Conservation (phyloP, 2,113 vertebrate genomes). For the Cyanoramphus novaezelandiae region DNA sequence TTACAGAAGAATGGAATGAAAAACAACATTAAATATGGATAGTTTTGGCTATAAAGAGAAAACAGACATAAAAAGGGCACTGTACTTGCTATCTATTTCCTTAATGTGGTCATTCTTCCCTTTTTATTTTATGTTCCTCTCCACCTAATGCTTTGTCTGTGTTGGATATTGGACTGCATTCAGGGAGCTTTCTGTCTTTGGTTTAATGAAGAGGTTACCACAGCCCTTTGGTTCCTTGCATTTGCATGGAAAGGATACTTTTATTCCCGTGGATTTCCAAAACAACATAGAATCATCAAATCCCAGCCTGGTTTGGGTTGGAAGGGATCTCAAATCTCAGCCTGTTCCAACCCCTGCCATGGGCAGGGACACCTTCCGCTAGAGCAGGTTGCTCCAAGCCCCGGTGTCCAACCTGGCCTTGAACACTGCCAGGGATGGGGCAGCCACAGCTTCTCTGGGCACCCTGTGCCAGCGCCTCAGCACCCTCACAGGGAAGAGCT, state of each 20-base stretch:
- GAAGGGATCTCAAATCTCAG: neutral
- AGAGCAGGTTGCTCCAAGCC: neutral
- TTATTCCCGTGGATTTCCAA: neutral
- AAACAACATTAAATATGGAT: neutral
- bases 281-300: neutral
- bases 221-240: neutral
- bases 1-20: neutral
- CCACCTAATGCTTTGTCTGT: neutral
- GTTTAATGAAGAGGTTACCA: neutral
- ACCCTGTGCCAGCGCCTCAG: too few species aligned
- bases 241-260: neutral
- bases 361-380: neutral
- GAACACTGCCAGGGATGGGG: too few species aligned
- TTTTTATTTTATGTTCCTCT: neutral
- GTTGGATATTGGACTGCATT: neutral
- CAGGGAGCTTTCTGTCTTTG: neutral
- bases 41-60: neutral
- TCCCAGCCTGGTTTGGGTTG: neutral
- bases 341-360: neutral
- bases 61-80: neutral
- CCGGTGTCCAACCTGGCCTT: too few species aligned
- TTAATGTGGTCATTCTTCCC: neutral
- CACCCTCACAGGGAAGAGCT: neutral
- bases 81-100: accelerated
- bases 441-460: too few species aligned